Evolutionary conservation across 1,140 invertebrate genomes (phyloP), one percentile per base, ranked within the genome.

Genomic region (Diploscapter pachys): DNA sequence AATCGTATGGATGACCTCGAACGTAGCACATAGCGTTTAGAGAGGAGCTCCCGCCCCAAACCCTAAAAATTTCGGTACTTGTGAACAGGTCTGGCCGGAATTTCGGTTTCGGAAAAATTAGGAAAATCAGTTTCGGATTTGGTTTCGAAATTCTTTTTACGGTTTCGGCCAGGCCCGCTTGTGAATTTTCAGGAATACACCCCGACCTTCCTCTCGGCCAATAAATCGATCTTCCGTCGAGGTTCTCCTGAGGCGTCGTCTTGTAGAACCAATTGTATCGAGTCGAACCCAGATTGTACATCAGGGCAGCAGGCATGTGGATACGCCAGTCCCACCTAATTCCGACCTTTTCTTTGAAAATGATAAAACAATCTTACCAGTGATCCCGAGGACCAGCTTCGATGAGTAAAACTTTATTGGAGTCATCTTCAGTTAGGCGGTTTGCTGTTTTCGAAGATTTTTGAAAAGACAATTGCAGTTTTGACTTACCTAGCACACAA

Each of bases 1-100:
- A 99, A 85, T 99, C 96, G 73, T 89, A 90, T 76, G 91, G 91
- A 84, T 98, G 96, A 0, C 95, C 96, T 51, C 96, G 89, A 0
- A 98, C 88, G 82, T 98, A 99, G 0, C 97, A 88, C 96, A 99
- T 98, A 82, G 96, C 97, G 86, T 99, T 99, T 0, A 98, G 88
- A 0, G 96, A 93, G 3, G 93, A 94, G 0, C 92, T 94, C 0
- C 95, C 95, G 0, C 94, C 94, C 8, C 83, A 85, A 11, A 85
- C 85, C 66, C 83, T 78, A 5, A n/a, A 73, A 73, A 53, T 63
- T 6, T 5, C 9, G 8, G 63, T 63, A 63, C 64, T 48, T 13
- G 52, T 6, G 4, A 72, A 3, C 31, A 31, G 31, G 31, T 1
- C 31, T 31, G 31, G 31, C 1, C 31, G 31, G 31, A 31, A 31